These are phyloP conservation scores for Psammodynastes pulverulentus DNA, from an alignment of 2,113 vertebrate genomes.

Conservation along the genomic window DNA sequence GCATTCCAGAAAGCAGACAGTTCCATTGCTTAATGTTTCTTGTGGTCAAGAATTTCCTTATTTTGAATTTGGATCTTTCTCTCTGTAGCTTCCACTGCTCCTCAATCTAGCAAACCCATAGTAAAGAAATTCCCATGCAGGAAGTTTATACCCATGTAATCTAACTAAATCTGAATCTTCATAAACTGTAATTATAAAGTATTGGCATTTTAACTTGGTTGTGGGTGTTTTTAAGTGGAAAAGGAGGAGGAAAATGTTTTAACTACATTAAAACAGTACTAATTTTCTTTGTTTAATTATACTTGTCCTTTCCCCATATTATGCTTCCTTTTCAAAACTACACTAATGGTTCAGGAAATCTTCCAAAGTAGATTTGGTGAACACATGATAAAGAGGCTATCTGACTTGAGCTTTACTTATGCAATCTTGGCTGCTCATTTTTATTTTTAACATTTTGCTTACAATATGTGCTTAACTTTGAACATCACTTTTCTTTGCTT, in stretches of 20 bases:
- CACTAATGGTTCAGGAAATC: background rate
- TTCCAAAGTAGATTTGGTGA: background rate
- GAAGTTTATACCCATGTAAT: background rate
- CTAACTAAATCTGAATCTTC: background rate
- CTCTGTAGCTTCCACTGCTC: background rate
- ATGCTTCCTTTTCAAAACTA: background rate
- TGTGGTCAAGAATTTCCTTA: background rate
- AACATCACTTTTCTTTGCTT: conserved; percentile 28
- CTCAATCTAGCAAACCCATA: background rate
- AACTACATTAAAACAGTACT: background rate
- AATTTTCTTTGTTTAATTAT: background rate
- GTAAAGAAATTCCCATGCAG: background rate
- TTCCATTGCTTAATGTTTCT: background rate
- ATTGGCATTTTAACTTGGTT: background rate
- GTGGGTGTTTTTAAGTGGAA: background rate
- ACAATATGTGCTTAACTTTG: background rate
- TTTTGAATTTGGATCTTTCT: background rate
- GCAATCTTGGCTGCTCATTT: background rate
- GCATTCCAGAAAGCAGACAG: background rate
- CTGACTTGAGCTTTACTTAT: background rate
- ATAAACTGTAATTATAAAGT: background rate
- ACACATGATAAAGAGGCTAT: background rate
- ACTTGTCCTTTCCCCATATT: background rate
- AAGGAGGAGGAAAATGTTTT: background rate
- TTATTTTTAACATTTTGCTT: background rate